Evolutionary conservation across 2,888 invertebrate species (phyloP).

Genomic region (Steinernema scapterisci): DNA sequence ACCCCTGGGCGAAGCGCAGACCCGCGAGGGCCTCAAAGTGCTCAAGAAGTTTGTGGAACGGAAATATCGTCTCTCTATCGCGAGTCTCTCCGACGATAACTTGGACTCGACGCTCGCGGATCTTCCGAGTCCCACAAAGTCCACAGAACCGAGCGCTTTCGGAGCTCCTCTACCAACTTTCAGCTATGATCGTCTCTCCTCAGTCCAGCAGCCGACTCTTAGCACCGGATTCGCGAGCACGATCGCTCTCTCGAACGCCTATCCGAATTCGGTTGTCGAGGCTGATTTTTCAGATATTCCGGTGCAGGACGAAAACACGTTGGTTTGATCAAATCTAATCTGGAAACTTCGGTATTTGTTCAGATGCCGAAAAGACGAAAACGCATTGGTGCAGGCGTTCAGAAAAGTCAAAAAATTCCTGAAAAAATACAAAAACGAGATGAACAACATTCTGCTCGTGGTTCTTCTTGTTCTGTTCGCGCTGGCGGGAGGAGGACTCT

Average conservation of each 20-base stretch:
- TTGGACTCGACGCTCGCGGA: neutral
- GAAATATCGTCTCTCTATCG: conserved; percentile 1
- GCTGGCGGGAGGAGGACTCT: conserved; percentile 39
- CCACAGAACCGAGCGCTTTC: neutral
- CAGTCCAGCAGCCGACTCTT: neutral
- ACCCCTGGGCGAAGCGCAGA: conserved; percentile 8
- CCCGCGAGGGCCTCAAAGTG: conserved; percentile 16
- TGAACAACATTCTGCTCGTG: conserved; percentile 16
- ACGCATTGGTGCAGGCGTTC: neutral
- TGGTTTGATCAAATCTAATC: no score
- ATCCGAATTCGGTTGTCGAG: neutral
- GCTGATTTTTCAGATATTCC: neutral
- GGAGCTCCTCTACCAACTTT: neutral
- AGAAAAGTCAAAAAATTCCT: neutral
- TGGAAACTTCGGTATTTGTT: neutral
- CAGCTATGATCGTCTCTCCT: conserved; percentile 7
- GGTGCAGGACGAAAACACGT: neutral
- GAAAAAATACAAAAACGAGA: neutral
- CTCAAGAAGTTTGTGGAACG: conserved; percentile 16
- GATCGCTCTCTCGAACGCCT: neutral
- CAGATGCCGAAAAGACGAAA: neutral
- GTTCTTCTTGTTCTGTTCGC: conserved; percentile 34
- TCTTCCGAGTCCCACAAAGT: conserved; percentile 4
- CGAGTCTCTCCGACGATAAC: conserved; percentile 6
- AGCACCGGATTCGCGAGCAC: neutral